These are phyloP conservation scores for Actenoides lindsayi DNA, from an alignment of 2,113 vertebrate genomes.

Conservation along the genomic window DNA sequence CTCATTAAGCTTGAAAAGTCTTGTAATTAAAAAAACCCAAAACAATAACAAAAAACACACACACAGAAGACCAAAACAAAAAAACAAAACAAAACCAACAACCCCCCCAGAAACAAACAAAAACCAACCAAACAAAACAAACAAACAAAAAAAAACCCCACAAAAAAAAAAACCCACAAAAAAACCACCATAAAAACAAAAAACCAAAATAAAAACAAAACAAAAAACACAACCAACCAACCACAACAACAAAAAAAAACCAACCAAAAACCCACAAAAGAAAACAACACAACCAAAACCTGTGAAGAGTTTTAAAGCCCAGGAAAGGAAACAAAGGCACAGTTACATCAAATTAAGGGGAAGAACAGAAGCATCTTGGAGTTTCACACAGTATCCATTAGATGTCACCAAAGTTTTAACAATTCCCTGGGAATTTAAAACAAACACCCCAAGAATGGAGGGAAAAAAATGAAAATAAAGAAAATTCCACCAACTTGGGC, in stretches of 20 bases:
- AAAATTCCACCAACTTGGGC: not conserved
- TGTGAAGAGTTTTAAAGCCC: slow-evolving; percentile 5
- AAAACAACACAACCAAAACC: not conserved
- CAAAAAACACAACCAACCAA: not conserved
- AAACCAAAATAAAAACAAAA: not conserved
- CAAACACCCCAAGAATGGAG: not conserved
- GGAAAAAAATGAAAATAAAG: not conserved
- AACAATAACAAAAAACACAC: too few species aligned
- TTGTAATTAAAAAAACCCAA: not conserved
- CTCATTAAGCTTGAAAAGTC: slow-evolving; percentile 8
- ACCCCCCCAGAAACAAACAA: too few species aligned
- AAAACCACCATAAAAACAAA: too few species aligned
- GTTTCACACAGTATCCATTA: slow-evolving; percentile 75
- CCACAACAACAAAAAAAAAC: not conserved
- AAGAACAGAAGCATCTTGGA: slow-evolving; percentile 71
- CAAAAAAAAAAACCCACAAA: too few species aligned
- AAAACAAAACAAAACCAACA: not conserved
- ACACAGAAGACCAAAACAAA: not conserved
- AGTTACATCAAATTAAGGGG: slow-evolving; percentile 28
- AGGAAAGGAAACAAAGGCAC: slow-evolving; percentile 69
- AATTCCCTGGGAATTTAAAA: slow-evolving; percentile 78
- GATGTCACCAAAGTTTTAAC: slow-evolving; percentile 74
- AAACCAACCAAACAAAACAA: not conserved
- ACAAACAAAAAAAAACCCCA: too few species aligned
- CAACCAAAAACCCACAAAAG: too few species aligned